Conservation (phyloP, 2,113 vertebrate species). For the Leptocoma aspasia region DNA sequence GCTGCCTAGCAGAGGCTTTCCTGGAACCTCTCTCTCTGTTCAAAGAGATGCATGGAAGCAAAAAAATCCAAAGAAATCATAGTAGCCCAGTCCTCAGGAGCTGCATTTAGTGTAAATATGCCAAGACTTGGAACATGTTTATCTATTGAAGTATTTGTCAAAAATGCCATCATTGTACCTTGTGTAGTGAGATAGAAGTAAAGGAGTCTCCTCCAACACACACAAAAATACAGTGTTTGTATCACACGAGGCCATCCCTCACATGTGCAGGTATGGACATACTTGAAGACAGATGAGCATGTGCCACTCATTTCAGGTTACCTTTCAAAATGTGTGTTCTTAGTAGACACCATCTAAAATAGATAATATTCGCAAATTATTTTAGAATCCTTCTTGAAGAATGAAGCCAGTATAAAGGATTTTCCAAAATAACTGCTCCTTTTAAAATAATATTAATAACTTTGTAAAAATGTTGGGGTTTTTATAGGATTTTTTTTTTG, state of each 20-base stretch:
- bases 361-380: not conserved
- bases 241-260: not conserved
- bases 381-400: conserved; percentile 8
- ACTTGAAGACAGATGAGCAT: not conserved
- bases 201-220: not conserved
- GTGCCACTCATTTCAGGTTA: not conserved
- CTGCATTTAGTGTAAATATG: not conserved
- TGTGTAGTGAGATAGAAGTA: not conserved
- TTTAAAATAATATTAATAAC: not conserved
- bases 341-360: not conserved
- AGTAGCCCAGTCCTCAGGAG: not conserved
- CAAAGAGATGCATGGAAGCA: not conserved
- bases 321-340: not conserved
- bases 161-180: not conserved
- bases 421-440: conserved; percentile 12
- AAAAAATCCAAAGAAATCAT: not conserved
- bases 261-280: not conserved
- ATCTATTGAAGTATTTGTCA: not conserved
- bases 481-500: not conserved
- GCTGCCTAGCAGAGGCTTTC: not conserved
- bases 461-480: not conserved
- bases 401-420: not conserved
- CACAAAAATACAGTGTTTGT: not conserved
- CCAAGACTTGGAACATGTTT: not conserved
- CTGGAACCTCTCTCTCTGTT: not conserved